Conservation (phyloP, 2,888 invertebrate species). For the Patella depressa region DNA sequence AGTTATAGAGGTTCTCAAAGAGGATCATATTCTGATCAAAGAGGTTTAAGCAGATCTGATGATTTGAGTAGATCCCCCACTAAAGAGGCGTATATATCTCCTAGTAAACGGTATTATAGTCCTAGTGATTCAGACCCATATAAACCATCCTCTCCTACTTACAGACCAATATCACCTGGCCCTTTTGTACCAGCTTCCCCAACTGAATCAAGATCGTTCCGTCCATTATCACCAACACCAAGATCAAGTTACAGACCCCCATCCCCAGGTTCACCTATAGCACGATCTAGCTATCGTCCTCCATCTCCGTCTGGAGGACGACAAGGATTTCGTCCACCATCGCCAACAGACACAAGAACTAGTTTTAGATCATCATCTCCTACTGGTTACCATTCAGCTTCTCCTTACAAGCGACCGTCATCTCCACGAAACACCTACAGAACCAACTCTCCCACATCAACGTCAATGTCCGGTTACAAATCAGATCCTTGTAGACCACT, state of each 20-base stretch:
- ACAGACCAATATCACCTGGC: slow-evolving; percentile 36
- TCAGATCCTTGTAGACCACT: not conserved
- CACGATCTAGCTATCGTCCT: slow-evolving; percentile 14
- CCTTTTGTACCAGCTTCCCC: slow-evolving; percentile 36
- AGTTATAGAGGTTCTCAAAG: not conserved
- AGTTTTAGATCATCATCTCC: slow-evolving; percentile 31
- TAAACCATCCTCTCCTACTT: slow-evolving; percentile 31
- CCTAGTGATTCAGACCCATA: slow-evolving; percentile 8
- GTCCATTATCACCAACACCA: slow-evolving; percentile 17
- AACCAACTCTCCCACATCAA: not conserved
- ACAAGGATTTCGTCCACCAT: not conserved
- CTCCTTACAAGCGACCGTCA: slow-evolving; percentile 9
- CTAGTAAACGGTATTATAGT: slow-evolving; percentile 14
- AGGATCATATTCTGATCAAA: not conserved
- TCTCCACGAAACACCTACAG: not conserved
- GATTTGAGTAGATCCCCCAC: slow-evolving; percentile 1
- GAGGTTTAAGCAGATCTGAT: not conserved
- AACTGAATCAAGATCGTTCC: slow-evolving; percentile 18
- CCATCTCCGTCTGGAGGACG: not conserved
- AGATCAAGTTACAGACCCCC: slow-evolving; percentile 15
- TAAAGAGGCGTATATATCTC: slow-evolving; percentile 17
- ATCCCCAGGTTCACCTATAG: not conserved
- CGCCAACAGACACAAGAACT: slow-evolving; percentile 20
- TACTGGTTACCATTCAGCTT: slow-evolving; percentile 32
- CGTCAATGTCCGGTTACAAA: not conserved